These are phyloP conservation scores for Penaeus vannamei DNA, from an alignment of 1,140 invertebrate genomes.

Conservation along the genomic window DNA sequence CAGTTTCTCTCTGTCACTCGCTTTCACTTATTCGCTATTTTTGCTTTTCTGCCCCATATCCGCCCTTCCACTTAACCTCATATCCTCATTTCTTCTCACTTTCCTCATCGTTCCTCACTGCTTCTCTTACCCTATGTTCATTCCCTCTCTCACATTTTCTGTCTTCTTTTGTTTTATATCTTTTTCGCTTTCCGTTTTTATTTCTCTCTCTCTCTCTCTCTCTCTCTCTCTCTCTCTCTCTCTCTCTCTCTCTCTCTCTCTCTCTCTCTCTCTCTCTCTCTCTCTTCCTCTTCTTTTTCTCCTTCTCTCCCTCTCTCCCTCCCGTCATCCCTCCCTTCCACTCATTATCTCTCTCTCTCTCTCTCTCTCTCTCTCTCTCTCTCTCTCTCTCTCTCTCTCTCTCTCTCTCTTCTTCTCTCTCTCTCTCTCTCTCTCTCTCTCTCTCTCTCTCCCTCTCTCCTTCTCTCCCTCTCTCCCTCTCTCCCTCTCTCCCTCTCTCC, in stretches of 20 bases:
- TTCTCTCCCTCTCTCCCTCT: background rate
- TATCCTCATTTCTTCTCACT: too few relatives aligned
- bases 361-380: background rate
- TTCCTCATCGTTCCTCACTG: too few relatives aligned
- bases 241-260: background rate
- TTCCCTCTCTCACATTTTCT: background rate
- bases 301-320: background rate
- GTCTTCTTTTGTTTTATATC: background rate
- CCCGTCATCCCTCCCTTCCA: background rate
- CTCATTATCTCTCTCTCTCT: conserved; percentile 13
- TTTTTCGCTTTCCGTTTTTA: background rate
- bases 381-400: conserved; percentile 38
- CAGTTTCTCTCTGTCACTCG: too few relatives aligned
- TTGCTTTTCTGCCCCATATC: too few relatives aligned
- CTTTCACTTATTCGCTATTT: too few relatives aligned
- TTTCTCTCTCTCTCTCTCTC: background rate
- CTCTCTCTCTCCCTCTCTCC: background rate
- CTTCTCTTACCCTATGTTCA: too few relatives aligned
- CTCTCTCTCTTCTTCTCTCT: background rate
- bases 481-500: conserved; percentile 6
- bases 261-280: background rate
- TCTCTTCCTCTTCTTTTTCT: background rate
- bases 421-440: background rate
- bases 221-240: background rate
- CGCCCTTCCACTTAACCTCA: too few relatives aligned